Evolutionary conservation across 2,797 vertebrate genomes (phyloP).

Genomic region (Gobio occitaniae): DNA sequence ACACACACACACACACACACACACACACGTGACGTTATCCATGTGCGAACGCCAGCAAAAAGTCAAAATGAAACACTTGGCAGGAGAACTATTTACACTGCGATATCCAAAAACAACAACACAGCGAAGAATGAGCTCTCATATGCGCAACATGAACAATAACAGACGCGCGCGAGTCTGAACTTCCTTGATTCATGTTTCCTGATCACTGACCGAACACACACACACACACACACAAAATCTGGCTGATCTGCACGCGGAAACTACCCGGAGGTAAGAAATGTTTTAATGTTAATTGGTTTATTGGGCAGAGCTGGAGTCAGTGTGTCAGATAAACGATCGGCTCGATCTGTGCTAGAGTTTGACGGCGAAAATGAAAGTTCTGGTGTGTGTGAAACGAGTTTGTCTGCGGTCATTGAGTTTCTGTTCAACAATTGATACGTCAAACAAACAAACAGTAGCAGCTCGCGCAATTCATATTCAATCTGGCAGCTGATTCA

Average conservation of each 20-base stretch:
- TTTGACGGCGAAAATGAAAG: neutral
- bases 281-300: neutral
- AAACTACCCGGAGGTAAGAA: conserved; percentile 23
- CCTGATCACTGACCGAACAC: conserved; percentile 3
- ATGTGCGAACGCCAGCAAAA: neutral
- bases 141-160: neutral
- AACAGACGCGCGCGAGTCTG: neutral
- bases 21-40: neutral
- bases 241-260: neutral
- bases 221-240: neutral
- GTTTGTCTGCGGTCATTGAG: neutral
- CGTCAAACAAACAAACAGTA: no score
- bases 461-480: neutral
- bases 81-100: neutral
- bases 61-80: neutral
- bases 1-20: neutral
- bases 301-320: neutral
- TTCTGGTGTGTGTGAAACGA: neutral
- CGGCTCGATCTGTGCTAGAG: neutral
- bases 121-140: neutral
- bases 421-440: conserved; percentile 11
- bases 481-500: neutral
- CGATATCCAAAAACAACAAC: neutral
- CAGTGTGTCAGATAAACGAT: neutral
- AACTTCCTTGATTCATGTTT: conserved; percentile 37